Evolutionary conservation across 2,888 invertebrate genomes (phyloP), one percentile per base, ranked within the genome.

Genomic region (Tanytarsus gracilentus): DNA sequence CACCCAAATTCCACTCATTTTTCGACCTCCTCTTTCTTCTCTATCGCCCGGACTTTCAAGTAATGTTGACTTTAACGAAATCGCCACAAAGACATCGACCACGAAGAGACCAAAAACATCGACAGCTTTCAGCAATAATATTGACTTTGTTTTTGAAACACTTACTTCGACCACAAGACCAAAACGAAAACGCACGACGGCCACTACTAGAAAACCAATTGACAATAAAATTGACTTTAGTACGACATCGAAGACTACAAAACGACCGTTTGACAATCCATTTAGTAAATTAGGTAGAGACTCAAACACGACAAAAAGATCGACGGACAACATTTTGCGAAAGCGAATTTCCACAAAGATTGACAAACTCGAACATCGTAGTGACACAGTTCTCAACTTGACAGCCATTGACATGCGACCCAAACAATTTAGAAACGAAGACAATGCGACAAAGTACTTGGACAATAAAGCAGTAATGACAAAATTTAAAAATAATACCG

Each of bases 101-200:
- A 21, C 50, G 39, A n/a, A 29, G 11, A 48, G 26, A 36, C 50
- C 49, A 16, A 33, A 29, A 8, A 36, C 36, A 1, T n/a, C 39
- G 14, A 21, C 14, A 49, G 5, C 16, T 4, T 6, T 49, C 14
- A 4, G n/a, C n/a, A 30, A 14, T 26, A 23, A 51, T 5, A 3
- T 51, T n/a, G 48, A 61, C 49, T 62, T 36, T 61, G 62, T 36
- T 59, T 61, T 48, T 59, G 61, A 62, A 59, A 59, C 23, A 55
- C 63, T 26, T 21, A 21, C 55, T 4, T 4, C 16, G 9, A 62
- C 67, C 67, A 62, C 65, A 67, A 58, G 64, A 64, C 23, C 65
- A 66, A 62, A 71, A 72, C 63, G 66, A 69, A 60, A 75, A 71
- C 53, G 71, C 68, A 66, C 72, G 67, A 61, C 71, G 68, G n/a